Evolutionary conservation across 2,888 invertebrate genomes (phyloP), one percentile per base, ranked within the genome.

Genomic region (Drosophila crucigera): DNA sequence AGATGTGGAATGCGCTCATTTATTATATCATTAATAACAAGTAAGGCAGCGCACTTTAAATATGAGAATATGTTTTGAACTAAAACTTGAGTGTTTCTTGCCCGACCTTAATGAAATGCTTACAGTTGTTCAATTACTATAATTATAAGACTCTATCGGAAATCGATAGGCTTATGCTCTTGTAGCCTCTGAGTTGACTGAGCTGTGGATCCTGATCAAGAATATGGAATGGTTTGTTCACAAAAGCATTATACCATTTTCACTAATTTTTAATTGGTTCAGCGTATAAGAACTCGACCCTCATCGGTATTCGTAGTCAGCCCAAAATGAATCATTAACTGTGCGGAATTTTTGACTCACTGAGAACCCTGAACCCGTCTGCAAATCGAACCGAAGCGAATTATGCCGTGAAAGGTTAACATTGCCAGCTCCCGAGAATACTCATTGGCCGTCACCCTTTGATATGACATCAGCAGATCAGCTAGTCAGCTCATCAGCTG

Each of bases 401-500:
- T 22, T 7, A 9, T 47, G 16, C 47, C 4, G 16, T 33, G 60
- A 64, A 64, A 50, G 60, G 66, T 58, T 22, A 62, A 35, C 52
- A 31, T 53, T 65, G 25, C 25, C 64, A 62, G 37, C 43, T 31
- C 28, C 49, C 56, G 31, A n/a, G 47, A 43, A 62, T 59, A 60
- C 14, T 58, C 70, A 69, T 35, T 50, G 43, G 35, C 31, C 68
- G 53, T 71, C 47, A 54, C 5, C 53, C 67, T 22, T 58, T 62
- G 64, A 68, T 68, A 84, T 84, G 84, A 84, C 84, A 84, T 84
- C 84, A 84, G 88, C 88, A 72, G 70, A 54, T 74, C 39, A 37
- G 35, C 30, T 25, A 25, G 22, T 16, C 22, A 25, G 25, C 16
- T 9, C 25, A 47, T 56, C 63, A 62, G 64, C 37, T 68, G 58